Conservation (phyloP, 2,113 vertebrate species). For the Heptranchias perlo region DNA sequence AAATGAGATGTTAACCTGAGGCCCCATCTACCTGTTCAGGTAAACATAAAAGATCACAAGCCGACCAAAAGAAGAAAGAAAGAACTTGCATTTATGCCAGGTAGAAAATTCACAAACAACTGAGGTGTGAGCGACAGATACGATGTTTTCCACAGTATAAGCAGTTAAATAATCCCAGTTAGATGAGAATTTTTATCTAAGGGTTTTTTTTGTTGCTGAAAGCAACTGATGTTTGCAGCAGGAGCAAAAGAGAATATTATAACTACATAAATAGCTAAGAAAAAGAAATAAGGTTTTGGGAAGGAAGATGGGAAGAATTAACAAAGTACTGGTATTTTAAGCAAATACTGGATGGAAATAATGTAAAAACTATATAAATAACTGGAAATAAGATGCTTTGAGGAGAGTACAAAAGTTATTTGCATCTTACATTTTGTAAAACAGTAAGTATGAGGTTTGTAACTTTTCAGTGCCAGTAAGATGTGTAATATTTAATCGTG, state of each 20-base stretch:
- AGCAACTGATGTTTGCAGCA: not conserved
- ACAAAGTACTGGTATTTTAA: not conserved
- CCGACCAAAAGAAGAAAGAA: not conserved
- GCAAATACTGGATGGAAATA: not conserved
- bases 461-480: not conserved
- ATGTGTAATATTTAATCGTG: no score
- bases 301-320: not conserved
- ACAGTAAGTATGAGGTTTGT: not conserved
- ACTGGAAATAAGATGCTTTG: not conserved
- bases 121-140: not conserved
- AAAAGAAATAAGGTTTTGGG: not conserved
- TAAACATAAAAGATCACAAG: not conserved
- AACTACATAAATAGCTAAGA: not conserved
- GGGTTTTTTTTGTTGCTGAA: not conserved
- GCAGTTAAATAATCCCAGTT: not conserved
- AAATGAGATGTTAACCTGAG: not conserved
- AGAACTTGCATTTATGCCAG: not conserved
- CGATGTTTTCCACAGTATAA: not conserved
- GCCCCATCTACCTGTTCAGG: not conserved
- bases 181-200: not conserved
- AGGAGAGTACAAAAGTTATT: not conserved
- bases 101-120: not conserved
- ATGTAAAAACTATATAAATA: not conserved
- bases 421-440: not conserved
- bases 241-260: not conserved